A percentile compares a stretch with the other conserved stretches of the same genome.
These are phyloP conservation scores for Perithous albicinctus DNA, from an alignment of 2,888 invertebrate species.

Conservation along the genomic window DNA sequence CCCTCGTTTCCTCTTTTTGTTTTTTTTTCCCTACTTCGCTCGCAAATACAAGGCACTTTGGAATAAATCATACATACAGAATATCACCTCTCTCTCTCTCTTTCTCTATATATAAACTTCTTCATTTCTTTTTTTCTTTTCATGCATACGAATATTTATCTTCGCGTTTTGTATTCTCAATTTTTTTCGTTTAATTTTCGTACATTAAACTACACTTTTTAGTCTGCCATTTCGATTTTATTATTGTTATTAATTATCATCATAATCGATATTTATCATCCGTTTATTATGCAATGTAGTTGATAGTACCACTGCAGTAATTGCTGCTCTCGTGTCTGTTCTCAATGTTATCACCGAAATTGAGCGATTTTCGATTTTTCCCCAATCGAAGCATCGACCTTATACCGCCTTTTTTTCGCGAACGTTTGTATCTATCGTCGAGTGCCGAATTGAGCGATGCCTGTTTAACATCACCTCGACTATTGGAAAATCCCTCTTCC, in stretches of 20 bases:
- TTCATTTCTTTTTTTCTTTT: not conserved
- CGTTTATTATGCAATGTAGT: slow-evolving; percentile 82
- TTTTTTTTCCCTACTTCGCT: slow-evolving; percentile 48
- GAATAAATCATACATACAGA: slow-evolving; percentile 79
- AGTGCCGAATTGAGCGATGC: slow-evolving; percentile 90
- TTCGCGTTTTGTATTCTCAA: not conserved
- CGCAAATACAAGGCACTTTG: slow-evolving; percentile 83
- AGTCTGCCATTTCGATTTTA: slow-evolving; percentile 15
- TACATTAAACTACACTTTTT: slow-evolving; percentile 4
- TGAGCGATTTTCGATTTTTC: slow-evolving; percentile 83
- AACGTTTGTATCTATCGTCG: slow-evolving; percentile 83
- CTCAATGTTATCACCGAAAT: slow-evolving; percentile 83
- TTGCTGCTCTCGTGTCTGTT: slow-evolving; percentile 81
- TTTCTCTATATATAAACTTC: slow-evolving; percentile 11
- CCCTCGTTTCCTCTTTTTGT: slow-evolving; percentile 4
- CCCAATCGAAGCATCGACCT: slow-evolving; percentile 83
- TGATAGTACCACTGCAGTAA: slow-evolving; percentile 84
- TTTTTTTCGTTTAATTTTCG: not conserved
- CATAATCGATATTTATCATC: slow-evolving; percentile 38
- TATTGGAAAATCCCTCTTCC: slow-evolving; percentile 88
- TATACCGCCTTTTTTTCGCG: slow-evolving; percentile 82
- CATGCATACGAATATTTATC: slow-evolving; percentile 25
- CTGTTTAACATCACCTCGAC: slow-evolving; percentile 90
- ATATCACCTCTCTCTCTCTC: slow-evolving; percentile 63
- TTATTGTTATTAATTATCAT: slow-evolving; percentile 2